These are phyloP conservation scores for Zosterops lateralis DNA, from an alignment of 2,113 vertebrate genomes.

Conservation along the genomic window DNA sequence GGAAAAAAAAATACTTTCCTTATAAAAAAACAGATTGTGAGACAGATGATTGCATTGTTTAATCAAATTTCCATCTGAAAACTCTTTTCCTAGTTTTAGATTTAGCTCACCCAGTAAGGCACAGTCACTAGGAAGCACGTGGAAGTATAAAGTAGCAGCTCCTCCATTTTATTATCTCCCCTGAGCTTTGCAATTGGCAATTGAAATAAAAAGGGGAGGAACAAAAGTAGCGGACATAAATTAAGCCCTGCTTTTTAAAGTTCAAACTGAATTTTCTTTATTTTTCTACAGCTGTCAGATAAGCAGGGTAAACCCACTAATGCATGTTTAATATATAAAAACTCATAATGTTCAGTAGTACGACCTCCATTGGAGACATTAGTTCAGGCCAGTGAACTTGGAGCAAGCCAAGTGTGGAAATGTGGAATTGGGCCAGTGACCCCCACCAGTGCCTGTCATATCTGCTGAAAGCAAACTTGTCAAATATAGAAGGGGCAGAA, in stretches of 20 bases:
- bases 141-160: slow-evolving; percentile 71
- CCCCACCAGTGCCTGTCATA: slow-evolving; percentile 80
- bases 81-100: slow-evolving; percentile 67
- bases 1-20: slow-evolving; percentile 62
- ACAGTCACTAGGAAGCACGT: slow-evolving; percentile 70
- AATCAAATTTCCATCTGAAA: slow-evolving; percentile 83
- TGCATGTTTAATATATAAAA: slow-evolving; percentile 83
- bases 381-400: slow-evolving; percentile 77
- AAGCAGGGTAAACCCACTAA: slow-evolving; percentile 71
- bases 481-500: slow-evolving; percentile 64
- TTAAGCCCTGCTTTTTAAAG: slow-evolving; percentile 74
- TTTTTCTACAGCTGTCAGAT: slow-evolving; percentile 82
- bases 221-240: slow-evolving; percentile 79
- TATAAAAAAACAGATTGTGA: slow-evolving; percentile 77
- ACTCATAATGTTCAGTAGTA: slow-evolving; percentile 73
- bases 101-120: slow-evolving; percentile 72
- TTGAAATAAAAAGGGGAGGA: slow-evolving; percentile 57
- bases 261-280: slow-evolving; percentile 80
- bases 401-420: slow-evolving; percentile 81
- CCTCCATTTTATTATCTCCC: slow-evolving; percentile 74
- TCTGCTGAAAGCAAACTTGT: slow-evolving; percentile 78
- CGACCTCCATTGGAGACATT: slow-evolving; percentile 77
- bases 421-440: slow-evolving; percentile 74
- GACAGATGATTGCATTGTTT: slow-evolving; percentile 83
- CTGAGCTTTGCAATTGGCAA: slow-evolving; percentile 73